Conservation (phyloP, 2,113 vertebrate genomes). For the Zootoca vivipara region DNA sequence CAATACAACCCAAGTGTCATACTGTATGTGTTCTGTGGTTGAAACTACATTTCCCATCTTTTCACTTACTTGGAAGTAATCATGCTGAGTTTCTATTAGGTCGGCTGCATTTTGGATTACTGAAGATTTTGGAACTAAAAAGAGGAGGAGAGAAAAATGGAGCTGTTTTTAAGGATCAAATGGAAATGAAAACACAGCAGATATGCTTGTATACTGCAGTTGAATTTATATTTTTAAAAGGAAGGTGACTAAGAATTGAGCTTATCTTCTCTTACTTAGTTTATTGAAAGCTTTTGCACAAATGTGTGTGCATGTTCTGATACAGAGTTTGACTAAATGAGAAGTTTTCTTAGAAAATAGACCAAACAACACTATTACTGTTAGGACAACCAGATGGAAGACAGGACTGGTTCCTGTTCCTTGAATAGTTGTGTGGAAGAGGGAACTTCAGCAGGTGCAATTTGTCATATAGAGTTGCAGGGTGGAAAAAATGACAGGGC, state of each 20-base stretch:
- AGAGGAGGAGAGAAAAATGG: background rate
- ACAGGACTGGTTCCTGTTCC: background rate
- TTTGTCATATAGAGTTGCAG: background rate
- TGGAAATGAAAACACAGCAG: background rate
- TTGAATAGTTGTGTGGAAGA: background rate
- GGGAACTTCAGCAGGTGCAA: background rate
- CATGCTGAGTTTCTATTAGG: background rate
- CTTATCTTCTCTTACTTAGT: background rate
- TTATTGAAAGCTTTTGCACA: background rate
- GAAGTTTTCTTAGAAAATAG: background rate
- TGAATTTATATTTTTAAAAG: background rate
- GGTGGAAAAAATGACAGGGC: background rate
- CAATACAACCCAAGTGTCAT: background rate
- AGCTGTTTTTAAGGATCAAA: background rate
- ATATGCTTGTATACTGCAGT: too few relatives aligned
- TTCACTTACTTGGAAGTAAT: background rate
- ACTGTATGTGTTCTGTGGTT: background rate
- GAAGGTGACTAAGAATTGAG: background rate
- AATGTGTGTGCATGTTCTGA: background rate
- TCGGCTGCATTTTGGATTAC: background rate
- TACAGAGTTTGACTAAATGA: background rate
- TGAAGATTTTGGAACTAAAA: background rate
- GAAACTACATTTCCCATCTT: background rate
- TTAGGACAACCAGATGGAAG: background rate
- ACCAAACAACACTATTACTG: background rate